Base-by-base conservation (phyloP, 2,797 vertebrate genomes). In the Erethizon dorsatum region DNA sequence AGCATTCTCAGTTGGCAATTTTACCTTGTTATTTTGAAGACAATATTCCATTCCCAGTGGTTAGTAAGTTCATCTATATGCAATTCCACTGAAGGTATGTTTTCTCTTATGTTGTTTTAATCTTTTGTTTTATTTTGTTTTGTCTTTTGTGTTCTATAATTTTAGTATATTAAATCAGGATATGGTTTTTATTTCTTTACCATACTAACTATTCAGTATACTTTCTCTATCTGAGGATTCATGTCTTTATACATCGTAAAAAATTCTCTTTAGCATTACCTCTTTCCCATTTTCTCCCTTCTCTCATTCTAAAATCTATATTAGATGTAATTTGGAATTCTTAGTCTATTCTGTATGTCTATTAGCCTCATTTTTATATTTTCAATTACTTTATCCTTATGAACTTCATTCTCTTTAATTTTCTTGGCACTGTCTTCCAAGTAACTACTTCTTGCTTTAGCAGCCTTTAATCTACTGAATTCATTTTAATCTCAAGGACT, bases 231-330 rank as follows among this genome's bases (percentile, higher is more conserved):
- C 8, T 61, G 41, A 92, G 17, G 45, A 54, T 65, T 80, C 57
- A 47, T 79, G 56, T 84, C 28, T 84, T 56, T 63, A 47, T 28
- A 3, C 28, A 77, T 67, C 69, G 77, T 78, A 77, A 78, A 10
- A 87, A 87, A 88, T 83, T n/a, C 26, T 86, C 59, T 94, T 75
- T 59, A 47, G 80, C 26, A 50, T 52, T 82, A 20, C 56, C 15
- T 85, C 47, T 67, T 88, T 24, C 67, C 3, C 37, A 10, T 91
- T 78, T 96, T 94, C 57, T 93, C 83, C 37, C 52, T 71, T 79
- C 15, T 95, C 13, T 93, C 41, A 93, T 83, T 96, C n/a, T 67
- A 82, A 92, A 93, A 82, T n/a, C 54, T 24, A 22, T 86, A 54
- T 57, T 17, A 82, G 52, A 10, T 47, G 14, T 85, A 95, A 67